Evolutionary conservation across 2,888 invertebrate species (phyloP).

Genomic region (Phoenoteleia sp.): DNA sequence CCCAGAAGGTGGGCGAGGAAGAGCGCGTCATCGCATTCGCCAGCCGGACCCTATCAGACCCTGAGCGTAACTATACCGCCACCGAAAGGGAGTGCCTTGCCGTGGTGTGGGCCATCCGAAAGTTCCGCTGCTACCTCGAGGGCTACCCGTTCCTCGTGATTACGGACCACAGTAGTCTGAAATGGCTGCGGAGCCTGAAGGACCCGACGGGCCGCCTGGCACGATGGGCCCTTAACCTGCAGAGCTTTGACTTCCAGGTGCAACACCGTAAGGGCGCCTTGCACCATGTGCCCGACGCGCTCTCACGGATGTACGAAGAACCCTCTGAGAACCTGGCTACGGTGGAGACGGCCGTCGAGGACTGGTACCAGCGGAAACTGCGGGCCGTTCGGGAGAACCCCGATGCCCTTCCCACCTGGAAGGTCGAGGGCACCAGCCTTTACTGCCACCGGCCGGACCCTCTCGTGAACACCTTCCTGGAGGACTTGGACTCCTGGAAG

Average conservation of each 20-base stretch:
- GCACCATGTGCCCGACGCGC: constrained; percentile 7
- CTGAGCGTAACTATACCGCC: too few relatives aligned
- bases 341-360: too few relatives aligned
- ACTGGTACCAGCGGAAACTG: not conserved
- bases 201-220: not conserved
- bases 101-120: not conserved
- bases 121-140: not conserved
- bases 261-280: not conserved
- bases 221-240: not conserved
- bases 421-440: not conserved
- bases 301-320: not conserved
- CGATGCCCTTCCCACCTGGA: not conserved
- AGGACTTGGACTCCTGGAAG: constrained; percentile 60
- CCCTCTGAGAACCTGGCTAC: too few relatives aligned
- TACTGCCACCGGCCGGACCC: constrained; percentile 9
- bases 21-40: too few relatives aligned
- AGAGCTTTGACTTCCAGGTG: not conserved
- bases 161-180: not conserved
- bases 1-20: not conserved
- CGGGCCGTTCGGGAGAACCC: not conserved
- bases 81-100: not conserved
- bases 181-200: not conserved
- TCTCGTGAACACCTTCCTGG: not conserved
- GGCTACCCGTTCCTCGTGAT: not conserved
- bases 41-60: too few relatives aligned